phyloP scores from a whole-genome alignment of 2,797 vertebrate genomes.

The Sandelia bainsii region DNA sequence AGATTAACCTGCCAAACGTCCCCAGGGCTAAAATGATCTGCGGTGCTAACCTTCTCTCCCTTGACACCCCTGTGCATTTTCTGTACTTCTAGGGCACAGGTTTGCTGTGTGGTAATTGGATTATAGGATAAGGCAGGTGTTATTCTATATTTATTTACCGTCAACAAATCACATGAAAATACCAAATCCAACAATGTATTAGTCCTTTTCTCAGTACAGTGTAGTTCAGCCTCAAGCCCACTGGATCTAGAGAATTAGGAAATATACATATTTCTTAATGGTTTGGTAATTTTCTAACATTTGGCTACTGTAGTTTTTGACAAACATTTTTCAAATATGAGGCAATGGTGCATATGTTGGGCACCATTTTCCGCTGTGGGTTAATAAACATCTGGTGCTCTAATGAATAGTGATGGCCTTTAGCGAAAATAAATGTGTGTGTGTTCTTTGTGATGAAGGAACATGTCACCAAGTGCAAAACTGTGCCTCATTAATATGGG shows the following conservation, averaged over 20 bases:
- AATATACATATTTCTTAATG: no score
- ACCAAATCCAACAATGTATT: background rate
- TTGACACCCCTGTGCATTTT: background rate
- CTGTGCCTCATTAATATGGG: background rate
- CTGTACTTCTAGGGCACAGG: background rate
- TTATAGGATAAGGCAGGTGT: background rate
- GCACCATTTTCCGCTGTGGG: background rate
- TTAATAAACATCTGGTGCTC: background rate
- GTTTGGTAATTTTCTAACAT: background rate
- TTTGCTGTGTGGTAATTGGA: slow-evolving; percentile 10
- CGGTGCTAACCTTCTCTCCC: background rate
- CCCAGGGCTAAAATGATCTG: background rate
- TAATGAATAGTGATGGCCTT: background rate
- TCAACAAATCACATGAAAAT: background rate
- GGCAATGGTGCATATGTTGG: background rate
- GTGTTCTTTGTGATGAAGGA: slow-evolving; percentile 8
- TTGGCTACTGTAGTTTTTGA: background rate
- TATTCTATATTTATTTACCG: background rate
- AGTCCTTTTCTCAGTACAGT: background rate
- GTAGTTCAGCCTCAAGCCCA: no score
- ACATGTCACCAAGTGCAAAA: background rate
- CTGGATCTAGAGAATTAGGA: no score
- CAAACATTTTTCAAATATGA: background rate
- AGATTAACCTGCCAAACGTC: background rate
- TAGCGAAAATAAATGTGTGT: background rate